phyloP scores from a whole-genome alignment of 2,113 vertebrate genomes.

The Eulemur rufifrons region DNA sequence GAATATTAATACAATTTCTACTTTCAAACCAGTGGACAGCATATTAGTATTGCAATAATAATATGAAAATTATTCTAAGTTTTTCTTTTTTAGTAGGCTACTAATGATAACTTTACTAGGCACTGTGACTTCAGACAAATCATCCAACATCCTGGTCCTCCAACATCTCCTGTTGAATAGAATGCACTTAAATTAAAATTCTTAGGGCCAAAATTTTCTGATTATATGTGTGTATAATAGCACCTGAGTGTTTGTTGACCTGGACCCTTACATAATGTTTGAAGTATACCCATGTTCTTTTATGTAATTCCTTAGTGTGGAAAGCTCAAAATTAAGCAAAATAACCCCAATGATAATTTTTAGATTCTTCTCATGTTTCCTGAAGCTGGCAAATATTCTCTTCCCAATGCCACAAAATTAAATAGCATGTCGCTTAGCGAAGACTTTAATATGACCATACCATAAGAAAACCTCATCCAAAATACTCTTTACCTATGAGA shows the following conservation, averaged over 20 bases:
- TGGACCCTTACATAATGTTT: neutral
- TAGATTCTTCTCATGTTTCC: neutral
- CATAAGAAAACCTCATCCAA: neutral
- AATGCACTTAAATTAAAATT: neutral
- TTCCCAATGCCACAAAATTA: neutral
- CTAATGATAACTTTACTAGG: neutral
- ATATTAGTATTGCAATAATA: neutral
- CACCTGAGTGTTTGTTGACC: neutral
- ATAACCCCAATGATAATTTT: neutral
- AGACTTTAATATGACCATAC: neutral
- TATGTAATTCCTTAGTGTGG: neutral
- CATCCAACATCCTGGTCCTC: neutral
- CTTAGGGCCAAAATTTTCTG: neutral
- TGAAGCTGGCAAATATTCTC: neutral
- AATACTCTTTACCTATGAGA: neutral
- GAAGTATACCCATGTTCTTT: neutral
- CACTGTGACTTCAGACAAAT: neutral
- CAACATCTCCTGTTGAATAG: neutral
- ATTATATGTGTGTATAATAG: neutral
- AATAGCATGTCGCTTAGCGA: neutral
- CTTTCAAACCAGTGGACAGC: neutral
- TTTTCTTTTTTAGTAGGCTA: neutral
- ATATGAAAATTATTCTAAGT: neutral
- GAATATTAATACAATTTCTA: neutral
- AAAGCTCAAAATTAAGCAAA: neutral